Percentiles rank a stretch among this genome's conserved stretches.
These are phyloP conservation scores for Planococcus citri DNA, from an alignment of 1,140 invertebrate genomes.

Conservation along the genomic window DNA sequence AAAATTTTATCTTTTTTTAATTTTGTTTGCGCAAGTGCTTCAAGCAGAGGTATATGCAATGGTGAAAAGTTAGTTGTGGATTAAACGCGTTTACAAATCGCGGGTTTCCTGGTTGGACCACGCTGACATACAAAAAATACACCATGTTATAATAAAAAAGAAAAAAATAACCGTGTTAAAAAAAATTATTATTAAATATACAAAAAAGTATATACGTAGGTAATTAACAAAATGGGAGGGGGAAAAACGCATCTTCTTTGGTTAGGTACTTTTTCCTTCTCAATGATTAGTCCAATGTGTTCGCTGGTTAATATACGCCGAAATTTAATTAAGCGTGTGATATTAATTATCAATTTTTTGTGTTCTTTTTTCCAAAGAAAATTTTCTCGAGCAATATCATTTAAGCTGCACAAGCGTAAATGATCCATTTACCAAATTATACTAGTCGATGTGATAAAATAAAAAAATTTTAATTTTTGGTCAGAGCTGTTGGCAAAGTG, in stretches of 20 bases:
- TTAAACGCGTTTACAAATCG: background rate
- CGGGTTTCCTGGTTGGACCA: conserved; percentile 14
- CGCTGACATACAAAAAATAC: conserved; percentile 18
- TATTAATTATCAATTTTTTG: background rate
- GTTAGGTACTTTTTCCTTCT: too few relatives aligned
- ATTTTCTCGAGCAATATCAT: background rate
- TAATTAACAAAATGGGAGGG: background rate
- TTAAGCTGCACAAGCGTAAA: background rate
- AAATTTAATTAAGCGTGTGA: conserved; percentile 2
- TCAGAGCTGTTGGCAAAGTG: too few relatives aligned
- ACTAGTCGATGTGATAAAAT: too few relatives aligned
- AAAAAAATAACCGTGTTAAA: background rate
- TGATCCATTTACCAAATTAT: background rate
- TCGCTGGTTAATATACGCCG: background rate
- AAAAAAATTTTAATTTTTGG: too few relatives aligned
- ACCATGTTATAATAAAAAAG: background rate
- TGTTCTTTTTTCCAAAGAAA: too few relatives aligned
- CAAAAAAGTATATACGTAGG: background rate
- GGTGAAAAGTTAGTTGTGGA: conserved; percentile 11
- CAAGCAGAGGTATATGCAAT: background rate
- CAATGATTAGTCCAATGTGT: background rate
- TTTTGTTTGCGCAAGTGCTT: background rate
- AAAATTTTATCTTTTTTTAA: background rate
- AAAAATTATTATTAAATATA: background rate
- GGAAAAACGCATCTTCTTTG: background rate